A percentile compares a stretch with the other conserved stretches of the same genome.
These are phyloP conservation scores for Trematomus bernacchii DNA, from an alignment of 2,797 vertebrate genomes.

Conservation along the genomic window DNA sequence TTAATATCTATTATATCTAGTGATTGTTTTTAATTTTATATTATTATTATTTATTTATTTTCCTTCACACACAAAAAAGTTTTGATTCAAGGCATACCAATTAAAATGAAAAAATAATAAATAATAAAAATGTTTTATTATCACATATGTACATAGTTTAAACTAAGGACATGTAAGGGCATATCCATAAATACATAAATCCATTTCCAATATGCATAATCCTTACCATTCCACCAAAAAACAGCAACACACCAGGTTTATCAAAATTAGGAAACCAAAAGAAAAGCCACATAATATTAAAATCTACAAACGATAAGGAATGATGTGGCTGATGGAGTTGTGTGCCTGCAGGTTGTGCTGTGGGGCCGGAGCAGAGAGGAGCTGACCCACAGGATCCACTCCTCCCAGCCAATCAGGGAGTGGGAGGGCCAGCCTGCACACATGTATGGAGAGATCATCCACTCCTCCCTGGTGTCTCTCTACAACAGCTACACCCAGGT, in stretches of 20 bases:
- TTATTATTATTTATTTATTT: too few species aligned
- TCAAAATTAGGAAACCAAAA: not conserved
- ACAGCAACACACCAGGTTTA: not conserved
- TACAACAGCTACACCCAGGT: conserved; percentile 83
- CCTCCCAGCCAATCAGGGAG: conserved; percentile 80
- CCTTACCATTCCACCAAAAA: not conserved
- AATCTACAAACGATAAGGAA: too few species aligned
- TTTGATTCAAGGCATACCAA: too few species aligned
- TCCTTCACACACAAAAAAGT: too few species aligned
- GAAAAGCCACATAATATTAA: not conserved
- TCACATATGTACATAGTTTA: too few species aligned
- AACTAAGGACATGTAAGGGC: too few species aligned
- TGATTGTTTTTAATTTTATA: too few species aligned
- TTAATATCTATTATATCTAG: too few species aligned
- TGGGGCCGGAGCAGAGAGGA: conserved; percentile 86
- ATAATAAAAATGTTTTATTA: too few species aligned
- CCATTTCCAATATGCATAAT: not conserved
- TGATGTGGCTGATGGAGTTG: not conserved
- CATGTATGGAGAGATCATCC: conserved; percentile 86
- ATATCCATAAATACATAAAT: too few species aligned
- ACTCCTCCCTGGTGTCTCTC: conserved; percentile 85
- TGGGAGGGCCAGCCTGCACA: conserved; percentile 87
- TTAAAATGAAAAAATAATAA: too few species aligned
- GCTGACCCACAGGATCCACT: conserved; percentile 81
- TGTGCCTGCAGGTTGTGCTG: conserved; percentile 78